Percentiles rank a stretch among this genome's conserved stretches.
Evolutionary conservation across 2,113 vertebrate genomes (phyloP).

Genomic region (Neolamprologus sp.): DNA sequence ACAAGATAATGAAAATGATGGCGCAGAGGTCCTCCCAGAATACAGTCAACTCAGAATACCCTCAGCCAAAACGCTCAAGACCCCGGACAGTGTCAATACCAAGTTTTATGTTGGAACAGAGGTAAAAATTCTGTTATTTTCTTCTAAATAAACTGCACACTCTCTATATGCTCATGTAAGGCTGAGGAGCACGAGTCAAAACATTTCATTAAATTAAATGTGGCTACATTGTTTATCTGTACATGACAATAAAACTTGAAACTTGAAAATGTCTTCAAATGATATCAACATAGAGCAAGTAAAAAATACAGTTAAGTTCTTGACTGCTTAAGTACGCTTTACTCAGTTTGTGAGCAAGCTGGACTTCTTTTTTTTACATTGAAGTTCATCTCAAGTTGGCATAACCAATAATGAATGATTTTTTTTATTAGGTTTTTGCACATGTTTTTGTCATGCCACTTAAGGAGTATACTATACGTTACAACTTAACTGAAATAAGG

Average conservation of each 20-base stretch:
- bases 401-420: background rate
- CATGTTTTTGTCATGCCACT: background rate
- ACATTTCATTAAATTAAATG: fast-evolving
- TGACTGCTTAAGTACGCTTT: background rate
- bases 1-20: slow-evolving; percentile 12
- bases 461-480: background rate
- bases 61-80: slow-evolving; percentile 56
- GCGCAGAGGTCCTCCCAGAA: background rate
- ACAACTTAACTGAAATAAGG: background rate
- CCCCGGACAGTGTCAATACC: slow-evolving; percentile 72
- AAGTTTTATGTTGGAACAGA: slow-evolving; percentile 82
- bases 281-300: background rate
- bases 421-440: background rate
- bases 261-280: background rate
- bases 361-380: background rate
- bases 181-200: background rate
- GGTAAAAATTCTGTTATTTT: slow-evolving; percentile 60
- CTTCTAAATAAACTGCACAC: background rate
- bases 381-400: background rate
- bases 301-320: background rate
- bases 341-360: background rate
- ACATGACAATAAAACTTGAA: background rate
- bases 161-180: background rate
- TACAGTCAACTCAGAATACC: slow-evolving; percentile 59
- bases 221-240: background rate